Base-by-base conservation (phyloP, 2,888 invertebrate genomes). In the Philopedon plagiatum region DNA sequence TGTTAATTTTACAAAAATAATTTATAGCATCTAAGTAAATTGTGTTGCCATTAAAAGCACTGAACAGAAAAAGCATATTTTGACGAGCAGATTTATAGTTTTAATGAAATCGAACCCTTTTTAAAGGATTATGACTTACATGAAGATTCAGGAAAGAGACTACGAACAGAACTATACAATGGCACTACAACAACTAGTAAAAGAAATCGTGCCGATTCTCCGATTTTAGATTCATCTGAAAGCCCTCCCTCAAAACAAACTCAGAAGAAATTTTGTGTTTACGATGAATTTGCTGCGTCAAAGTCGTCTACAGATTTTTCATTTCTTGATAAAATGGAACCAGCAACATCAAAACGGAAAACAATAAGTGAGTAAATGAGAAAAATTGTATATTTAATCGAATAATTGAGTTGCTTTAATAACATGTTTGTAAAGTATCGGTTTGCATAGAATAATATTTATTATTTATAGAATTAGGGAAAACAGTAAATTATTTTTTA, bases 221-320 rank as follows among this genome's bases (percentile, higher is more conserved):
- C 78, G 11, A 62, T 71, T 32, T 37, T 60, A n/a, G 57, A 69
- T 39, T 18, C 46, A 15, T 46, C 69, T 5, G 46, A 39, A 3
- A 65, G 60, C 21, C 61, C 54, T 8, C 26, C 65, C 3, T 37
- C 56, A 11, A 68, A 37, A 57, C 63, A 71, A 70, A 56, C 67
- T 34, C 75, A 80, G 0, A 81, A 83, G 57, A 81, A 80, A 74
- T 76, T 81, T 23, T 83, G 83, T 65, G 79, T 83, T 54, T 81
- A 83, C 60, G 83, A 83, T 76, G 80, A 83, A 60, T 80, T 83
- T 68, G 80, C 81, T 21, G 84, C 84, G 2, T 84, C 84, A 7
- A 79, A 79, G 64, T 82, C 83, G 1, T 84, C 84, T 0, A 77
- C 67, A 54, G 75, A 78, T 63, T 76, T 77, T 69, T 73, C 75